Evolutionary conservation across 2,113 vertebrate genomes (phyloP).

Genomic region (Oceanites oceanicus): DNA sequence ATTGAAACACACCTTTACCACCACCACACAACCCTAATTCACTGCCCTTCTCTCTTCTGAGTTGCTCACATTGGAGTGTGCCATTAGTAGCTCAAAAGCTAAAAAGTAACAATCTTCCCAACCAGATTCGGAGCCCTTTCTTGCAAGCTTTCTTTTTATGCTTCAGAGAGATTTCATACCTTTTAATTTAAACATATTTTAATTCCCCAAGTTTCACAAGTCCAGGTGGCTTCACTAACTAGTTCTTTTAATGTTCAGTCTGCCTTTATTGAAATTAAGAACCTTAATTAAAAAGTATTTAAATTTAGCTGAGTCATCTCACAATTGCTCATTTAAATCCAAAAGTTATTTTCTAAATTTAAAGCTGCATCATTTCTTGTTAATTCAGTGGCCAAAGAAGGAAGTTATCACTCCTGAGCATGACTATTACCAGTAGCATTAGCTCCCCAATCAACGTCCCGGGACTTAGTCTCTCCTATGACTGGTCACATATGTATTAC

Average conservation of each 20-base stretch:
- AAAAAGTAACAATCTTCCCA: background rate
- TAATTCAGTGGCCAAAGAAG: background rate
- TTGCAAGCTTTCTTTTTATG: background rate
- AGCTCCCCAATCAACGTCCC: background rate
- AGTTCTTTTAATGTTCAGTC: background rate
- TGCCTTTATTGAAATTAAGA: constrained; percentile 16
- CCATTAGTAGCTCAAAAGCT: constrained; percentile 21
- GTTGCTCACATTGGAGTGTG: background rate
- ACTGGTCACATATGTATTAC: background rate
- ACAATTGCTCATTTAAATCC: background rate
- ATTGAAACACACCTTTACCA: background rate
- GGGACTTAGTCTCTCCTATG: background rate
- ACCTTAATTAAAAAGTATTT: constrained; percentile 35
- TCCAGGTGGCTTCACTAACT: background rate
- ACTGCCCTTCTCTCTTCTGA: background rate
- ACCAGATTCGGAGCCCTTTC: background rate
- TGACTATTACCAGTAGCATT: background rate
- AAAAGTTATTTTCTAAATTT: constrained; percentile 31
- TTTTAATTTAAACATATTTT: constrained; percentile 36
- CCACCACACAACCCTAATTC: background rate
- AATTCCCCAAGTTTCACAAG: constrained; percentile 38
- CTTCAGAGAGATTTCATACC: constrained; percentile 21
- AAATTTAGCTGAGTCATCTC: constrained; percentile 37
- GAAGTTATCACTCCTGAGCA: background rate
- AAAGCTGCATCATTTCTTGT: constrained; percentile 21